Evolutionary conservation across 2,797 vertebrate species (phyloP), one percentile per base, ranked within the genome.

Genomic region (Sorex maritimensis): DNA sequence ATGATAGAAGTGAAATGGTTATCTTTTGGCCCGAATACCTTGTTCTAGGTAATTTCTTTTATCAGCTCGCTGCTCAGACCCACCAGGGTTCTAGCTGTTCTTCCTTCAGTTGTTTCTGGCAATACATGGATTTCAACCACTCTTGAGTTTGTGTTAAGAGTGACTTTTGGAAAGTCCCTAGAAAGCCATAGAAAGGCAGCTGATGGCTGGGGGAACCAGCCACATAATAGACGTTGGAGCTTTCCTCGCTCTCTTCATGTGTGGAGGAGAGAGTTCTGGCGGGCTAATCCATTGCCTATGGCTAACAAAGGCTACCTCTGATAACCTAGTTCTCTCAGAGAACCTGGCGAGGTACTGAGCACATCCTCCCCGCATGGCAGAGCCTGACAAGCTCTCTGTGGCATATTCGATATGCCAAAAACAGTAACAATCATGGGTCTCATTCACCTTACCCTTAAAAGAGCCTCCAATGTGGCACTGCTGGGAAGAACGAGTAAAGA

Each of bases 121-220:
- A 63, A 81, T 61, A 81, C 49, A 69, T 24, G 12, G 30, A 38
- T 46, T 49, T 63, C 13, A 15, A 61, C n/a, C 13, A 4, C 2
- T 63, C n/a, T 77, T 77, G 77, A 12, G 38, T 77, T 89, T 86
- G 41, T 23, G 15, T 77, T 81, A 61, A 34, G 28, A 13, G 21
- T 21, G 75, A 49, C n/a, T 61, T 85, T 81, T 41, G 61, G 69
- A 90, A 85, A 90, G 10, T 19, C 87, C 68, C 69, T 69, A 81
- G 68, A 58, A 46, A 68, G 41, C 11, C 61, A 41, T 24, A 9
- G 28, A 44, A 5, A 23, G 24, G 58, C 14, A 38, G 13, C 28
- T 89, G 74, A 26, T 44, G 68, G 58, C 58, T 75, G 80, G 34
- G 21, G 44, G 34, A 78, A n/a, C 12, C 28, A n/a, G 10, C 34